phyloP scores from a whole-genome alignment of 2,113 vertebrate species.

The Steatornis caripensis region DNA sequence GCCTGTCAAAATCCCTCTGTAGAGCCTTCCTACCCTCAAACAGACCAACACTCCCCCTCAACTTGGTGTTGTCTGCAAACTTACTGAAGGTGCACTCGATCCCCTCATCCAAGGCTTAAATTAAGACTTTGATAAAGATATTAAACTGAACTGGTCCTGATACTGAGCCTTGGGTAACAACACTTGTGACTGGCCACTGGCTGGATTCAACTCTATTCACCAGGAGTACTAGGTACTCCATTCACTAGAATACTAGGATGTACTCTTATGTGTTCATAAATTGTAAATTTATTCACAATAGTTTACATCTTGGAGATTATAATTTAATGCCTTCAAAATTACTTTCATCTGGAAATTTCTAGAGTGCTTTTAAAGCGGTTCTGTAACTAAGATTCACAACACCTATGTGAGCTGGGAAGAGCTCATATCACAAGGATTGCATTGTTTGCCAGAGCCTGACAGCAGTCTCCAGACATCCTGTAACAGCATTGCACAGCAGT shows the following conservation, averaged over 20 bases:
- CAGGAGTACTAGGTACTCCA: neutral
- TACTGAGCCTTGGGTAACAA: neutral
- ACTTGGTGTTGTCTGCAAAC: neutral
- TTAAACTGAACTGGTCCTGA: neutral
- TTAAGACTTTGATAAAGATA: neutral
- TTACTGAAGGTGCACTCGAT: neutral
- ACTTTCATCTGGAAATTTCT: neutral
- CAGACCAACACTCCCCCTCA: fast-evolving
- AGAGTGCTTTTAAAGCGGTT: neutral
- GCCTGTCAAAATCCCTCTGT: neutral
- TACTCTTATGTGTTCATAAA: neutral
- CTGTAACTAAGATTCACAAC: neutral
- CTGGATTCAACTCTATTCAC: neutral
- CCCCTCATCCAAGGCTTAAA: neutral
- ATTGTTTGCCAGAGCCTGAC: neutral
- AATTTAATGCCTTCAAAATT: neutral
- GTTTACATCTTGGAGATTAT: neutral
- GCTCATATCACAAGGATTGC: fast-evolving
- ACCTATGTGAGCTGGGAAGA: neutral
- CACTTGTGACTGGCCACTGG: fast-evolving
- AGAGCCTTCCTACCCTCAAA: neutral
- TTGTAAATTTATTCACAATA: neutral
- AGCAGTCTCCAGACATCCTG: neutral
- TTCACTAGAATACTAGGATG: neutral
- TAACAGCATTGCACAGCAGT: neutral